Conservation (phyloP, 2,113 vertebrate genomes). For the Alligator sinensis region DNA sequence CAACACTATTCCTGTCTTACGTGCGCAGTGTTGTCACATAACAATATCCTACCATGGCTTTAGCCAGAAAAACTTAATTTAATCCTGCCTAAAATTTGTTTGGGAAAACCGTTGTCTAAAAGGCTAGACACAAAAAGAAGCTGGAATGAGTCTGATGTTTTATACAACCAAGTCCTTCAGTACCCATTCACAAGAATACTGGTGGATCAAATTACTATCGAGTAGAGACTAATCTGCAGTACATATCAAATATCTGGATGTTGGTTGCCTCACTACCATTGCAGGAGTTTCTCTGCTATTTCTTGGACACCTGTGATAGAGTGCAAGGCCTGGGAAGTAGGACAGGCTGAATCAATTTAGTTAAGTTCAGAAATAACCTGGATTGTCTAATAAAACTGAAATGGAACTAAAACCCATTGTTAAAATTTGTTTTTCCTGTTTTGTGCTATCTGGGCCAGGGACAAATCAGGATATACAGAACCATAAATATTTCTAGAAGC, state of each 20-base stretch:
- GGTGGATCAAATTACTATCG: background rate
- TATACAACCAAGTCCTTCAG: background rate
- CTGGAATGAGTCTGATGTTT: background rate
- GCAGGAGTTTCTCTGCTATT: background rate
- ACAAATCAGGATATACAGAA: background rate
- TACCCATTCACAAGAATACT: background rate
- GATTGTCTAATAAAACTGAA: background rate
- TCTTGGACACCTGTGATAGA: background rate
- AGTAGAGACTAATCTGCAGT: background rate
- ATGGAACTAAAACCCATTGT: background rate
- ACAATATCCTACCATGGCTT: constrained; percentile 1
- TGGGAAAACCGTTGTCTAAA: background rate
- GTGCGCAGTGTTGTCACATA: background rate
- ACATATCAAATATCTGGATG: background rate
- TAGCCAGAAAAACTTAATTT: background rate
- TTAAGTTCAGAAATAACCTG: constrained; percentile 37
- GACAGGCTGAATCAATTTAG: background rate
- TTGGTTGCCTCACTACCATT: background rate
- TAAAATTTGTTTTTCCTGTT: background rate
- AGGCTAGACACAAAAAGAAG: background rate
- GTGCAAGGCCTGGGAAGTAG: background rate
- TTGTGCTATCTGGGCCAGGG: background rate
- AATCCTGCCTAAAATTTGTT: background rate
- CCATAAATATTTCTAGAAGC: rapidly evolving
- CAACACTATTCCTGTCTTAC: constrained; percentile 2